Evolutionary conservation across 2,888 invertebrate species (phyloP), one percentile per base, ranked within the genome.

Genomic region (Caenorhabditis sp.): DNA sequence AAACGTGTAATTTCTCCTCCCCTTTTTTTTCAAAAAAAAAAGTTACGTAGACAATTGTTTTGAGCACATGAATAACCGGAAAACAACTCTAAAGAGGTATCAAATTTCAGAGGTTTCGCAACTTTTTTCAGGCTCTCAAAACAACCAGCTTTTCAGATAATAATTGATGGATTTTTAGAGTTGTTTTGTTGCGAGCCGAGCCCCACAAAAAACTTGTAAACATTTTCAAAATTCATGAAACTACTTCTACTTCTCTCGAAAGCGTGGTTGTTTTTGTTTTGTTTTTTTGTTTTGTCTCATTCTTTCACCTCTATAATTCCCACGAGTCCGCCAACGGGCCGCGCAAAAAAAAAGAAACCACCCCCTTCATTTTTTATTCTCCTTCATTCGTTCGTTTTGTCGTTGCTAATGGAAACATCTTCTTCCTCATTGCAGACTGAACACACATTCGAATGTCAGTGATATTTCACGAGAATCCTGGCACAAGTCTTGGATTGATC

Each of bases 401-500:
- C 3, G 43, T 43, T 43, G 43, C 43, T 14, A 12, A 17, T 43
- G 17, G 43, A 12, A 14, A 43, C 43, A 17, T 43, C 17, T 43
- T 43, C 10, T 10, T 7, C 5, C 31, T 7, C 31, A 17, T 14
- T 10, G 4, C 8, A 43, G 14, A 17, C 27, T 12, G n/a, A 26
- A 14, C 43, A 14, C 3, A 31, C 31, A 31, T 43, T 8, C 20
- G 52, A 53, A 82, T 83, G 83, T 81, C 83, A 27, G 75, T 83
- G 27, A 69, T 81, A 61, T 78, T 80, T 64, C 77, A 77, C 72
- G 83, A 83, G 67, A 83, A 83, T 52, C 81, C 81, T 62, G 80
- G 80, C 57, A 83, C 83, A 31, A 75, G 75, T 50, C 70, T 83
- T 50, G 83, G 81, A 17, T 68, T 59, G 50, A 53, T 54, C 69